Evolutionary conservation across 2,888 invertebrate species (phyloP), one percentile per base, ranked within the genome.

Genomic region (Listrodromus nycthemerus): DNA sequence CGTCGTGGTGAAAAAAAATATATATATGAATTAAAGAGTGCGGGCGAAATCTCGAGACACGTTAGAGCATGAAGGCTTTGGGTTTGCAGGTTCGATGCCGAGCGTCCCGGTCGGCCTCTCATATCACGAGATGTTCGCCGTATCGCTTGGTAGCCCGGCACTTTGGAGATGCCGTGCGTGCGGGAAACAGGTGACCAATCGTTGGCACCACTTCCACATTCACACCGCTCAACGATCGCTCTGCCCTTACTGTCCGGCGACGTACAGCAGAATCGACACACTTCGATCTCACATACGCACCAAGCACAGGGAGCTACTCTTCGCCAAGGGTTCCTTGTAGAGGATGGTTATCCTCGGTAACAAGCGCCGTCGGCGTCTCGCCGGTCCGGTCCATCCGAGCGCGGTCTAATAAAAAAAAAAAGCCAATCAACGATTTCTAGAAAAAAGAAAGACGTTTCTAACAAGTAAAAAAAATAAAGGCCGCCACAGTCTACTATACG

Each of bases 181-280:
- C 94, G 96, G 96, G 93, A 97, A 97, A 95, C 96, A 97, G 95
- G 97, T 97, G 87, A 96, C 97, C 93, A 97, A 97, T 94, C 95
- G 97, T 94, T 97, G 97, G 97, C 97, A 97, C 94, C 97, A 97
- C 94, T 97, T 95, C 95, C 97, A 97, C 94, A 96, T 96, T 90
- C 97, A 97, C 94, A 96, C 96, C 84, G 95, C 96, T 87, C 96
- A 96, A 94, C 95, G 97, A 90, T 97, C 96, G 88, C 95, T 95
- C 91, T 97, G 97, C 94, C 97, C 97, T 85, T 97, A 97, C 94
- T 97, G 97, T 94, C 96, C 97, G 87, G 97, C 97, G 90, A 97
- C 97, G 85, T 97, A 97, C 95, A 97, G 97, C 94, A 96, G 97
- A 93, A 97, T 97, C 93, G 97, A 98, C 94, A 97, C 97, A 71